Base-by-base conservation (phyloP, 2,888 invertebrate species). In the Andrena marginata region DNA sequence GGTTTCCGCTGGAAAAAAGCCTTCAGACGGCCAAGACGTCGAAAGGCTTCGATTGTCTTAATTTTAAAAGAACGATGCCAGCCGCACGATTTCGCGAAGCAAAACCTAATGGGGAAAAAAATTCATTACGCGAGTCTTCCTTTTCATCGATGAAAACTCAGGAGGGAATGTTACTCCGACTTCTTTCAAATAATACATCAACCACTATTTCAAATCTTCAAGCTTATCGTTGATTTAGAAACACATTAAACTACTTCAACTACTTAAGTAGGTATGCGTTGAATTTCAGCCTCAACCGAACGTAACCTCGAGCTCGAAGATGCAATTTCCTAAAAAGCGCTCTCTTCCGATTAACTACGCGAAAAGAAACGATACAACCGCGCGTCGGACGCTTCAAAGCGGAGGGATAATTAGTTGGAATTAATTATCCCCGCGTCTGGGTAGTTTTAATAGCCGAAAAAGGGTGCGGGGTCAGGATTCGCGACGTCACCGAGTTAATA, bases 401-500 rank as follows among this genome's bases (percentile, higher is more conserved):
- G 51, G 31, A 48, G 54, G 71, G 72, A 72, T 87, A 84, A 85
- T 84, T 75, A 29, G 49, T 59, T 23, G 23, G 48, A 86, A 76
- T 84, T 89, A 89, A 89, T 89, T 88, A 87, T 62, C 72, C 75
- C 64, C 20, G 33, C 68, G 88, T 89, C 88, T 89, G 89, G 74
- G 78, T 86, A 89, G 88, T 89, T 89, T 90, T 89, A 90, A 88
- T 89, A 81, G 82, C 82, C 82, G 75, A 88, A 86, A 85, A 88
- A 71, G 48, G 72, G 77, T 31, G 51, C n/a, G 56, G 56, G 72
- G 42, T 20, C 51, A 59, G 63, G 59, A 77, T 84, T 72, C 35
- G 73, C 65, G 77, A 68, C 60, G 80, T 62, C 48, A 54, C 13
- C 67, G 63, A 68, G 78, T 69, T 74, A 20, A 56, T 23, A 56